A percentile compares a stretch with the other conserved stretches of the same genome.
Conservation (phyloP, 2,888 invertebrate genomes). For the Rhodophaea formosa region DNA sequence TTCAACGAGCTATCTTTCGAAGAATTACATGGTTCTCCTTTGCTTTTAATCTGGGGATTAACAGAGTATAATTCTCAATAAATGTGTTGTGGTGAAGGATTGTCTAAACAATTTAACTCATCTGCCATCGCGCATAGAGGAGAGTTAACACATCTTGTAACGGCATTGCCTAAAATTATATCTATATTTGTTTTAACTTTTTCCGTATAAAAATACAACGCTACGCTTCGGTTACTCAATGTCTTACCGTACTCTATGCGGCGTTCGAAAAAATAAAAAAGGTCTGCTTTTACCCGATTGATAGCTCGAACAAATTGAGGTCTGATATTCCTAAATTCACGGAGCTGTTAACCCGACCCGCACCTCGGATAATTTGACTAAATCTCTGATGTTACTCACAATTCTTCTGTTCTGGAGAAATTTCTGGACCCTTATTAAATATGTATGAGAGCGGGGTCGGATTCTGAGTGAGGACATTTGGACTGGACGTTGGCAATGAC, state of each 20-base stretch:
- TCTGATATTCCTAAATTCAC: conserved; percentile 16
- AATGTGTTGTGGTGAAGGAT: not conserved
- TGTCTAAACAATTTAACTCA: not conserved
- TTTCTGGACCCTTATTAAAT: conserved; percentile 45
- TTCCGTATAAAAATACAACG: not conserved
- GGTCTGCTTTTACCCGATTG: conserved; percentile 6
- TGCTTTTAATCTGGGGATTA: not conserved
- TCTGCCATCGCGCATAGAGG: not conserved
- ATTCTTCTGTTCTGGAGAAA: conserved; percentile 39
- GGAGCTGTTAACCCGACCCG: not conserved
- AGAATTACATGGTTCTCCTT: no score
- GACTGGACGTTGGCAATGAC: conserved; percentile 43
- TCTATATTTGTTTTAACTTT: not conserved
- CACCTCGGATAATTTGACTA: conserved; percentile 34
- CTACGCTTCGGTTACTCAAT: not conserved
- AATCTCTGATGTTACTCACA: conserved; percentile 41
- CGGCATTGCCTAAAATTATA: not conserved
- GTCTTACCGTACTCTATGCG: not conserved
- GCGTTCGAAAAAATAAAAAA: not conserved
- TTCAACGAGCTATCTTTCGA: not conserved
- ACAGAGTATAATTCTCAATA: not conserved
- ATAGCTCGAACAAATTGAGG: conserved; percentile 9
- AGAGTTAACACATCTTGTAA: not conserved
- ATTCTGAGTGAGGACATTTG: conserved; percentile 51
- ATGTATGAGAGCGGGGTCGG: conserved; percentile 59